Evolutionary conservation across 2,888 invertebrate species (phyloP), one percentile per base, ranked within the genome.

Genomic region (Synanthedon formicaeformis): DNA sequence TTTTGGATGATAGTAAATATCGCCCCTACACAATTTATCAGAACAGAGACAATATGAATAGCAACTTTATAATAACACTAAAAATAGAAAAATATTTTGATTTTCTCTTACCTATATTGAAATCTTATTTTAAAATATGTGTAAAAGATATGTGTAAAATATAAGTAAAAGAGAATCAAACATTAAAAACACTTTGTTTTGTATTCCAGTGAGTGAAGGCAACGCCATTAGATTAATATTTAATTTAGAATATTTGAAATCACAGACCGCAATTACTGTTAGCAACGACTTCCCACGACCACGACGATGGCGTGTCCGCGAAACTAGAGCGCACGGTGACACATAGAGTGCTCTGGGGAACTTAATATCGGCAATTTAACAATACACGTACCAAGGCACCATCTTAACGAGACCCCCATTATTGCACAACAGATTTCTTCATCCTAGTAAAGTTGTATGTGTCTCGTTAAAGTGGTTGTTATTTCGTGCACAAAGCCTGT

Each of bases 211-310:
- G 27, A 8, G 27, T 27, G 27, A 27, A 27, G 27, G 34, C 34
- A 34, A 34, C 34, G 34, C 34, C 34, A 34, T 34, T 34, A 34
- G 34, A 34, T 34, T 34, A 8, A 34, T 34, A 45, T 45, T 65
- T 67, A 66, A 73, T 71, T 71, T 61, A 60, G 60, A 63, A 62
- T 63, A 60, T 66, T 67, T 61, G 64, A 65, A 66, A 69, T 68
- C 69, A 66, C 64, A 66, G 65, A 61, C 64, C 59, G 65, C 64
- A 66, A 75, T 75, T 73, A 73, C 68, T 66, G 71, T 67, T 64
- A 62, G 66, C 73, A 73, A 75, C 70, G 69, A 74, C 77, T 81
- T 82, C 81, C 79, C 82, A 82, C 81, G 81, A 69, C 68, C 65
- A 64, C 65, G 63, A 64, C 65, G 63, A 58, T 57, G 59, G 62